These are phyloP conservation scores for Gymnoscopelus braueri DNA, from an alignment of 2,797 vertebrate species.

Conservation along the genomic window DNA sequence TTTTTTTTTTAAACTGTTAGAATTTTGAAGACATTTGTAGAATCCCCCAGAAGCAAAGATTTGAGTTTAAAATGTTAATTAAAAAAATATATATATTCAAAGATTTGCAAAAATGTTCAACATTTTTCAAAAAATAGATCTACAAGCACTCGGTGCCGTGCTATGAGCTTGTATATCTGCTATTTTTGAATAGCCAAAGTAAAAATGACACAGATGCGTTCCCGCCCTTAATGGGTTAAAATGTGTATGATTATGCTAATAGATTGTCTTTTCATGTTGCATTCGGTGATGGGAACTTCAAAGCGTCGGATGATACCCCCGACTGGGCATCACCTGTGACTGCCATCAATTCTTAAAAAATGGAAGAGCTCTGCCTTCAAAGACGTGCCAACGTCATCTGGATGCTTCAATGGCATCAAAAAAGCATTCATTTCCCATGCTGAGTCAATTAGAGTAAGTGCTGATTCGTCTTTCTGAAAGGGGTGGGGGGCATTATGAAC, in stretches of 20 bases:
- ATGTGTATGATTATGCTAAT: constrained; percentile 59
- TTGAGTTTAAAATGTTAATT: too few relatives aligned
- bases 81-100: too few relatives aligned
- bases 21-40: too few relatives aligned
- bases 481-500: background rate
- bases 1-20: too few relatives aligned
- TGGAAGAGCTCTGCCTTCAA: constrained; percentile 85
- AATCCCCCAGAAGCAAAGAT: too few relatives aligned
- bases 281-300: constrained; percentile 61
- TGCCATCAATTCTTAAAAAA: constrained; percentile 78
- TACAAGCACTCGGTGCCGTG: too few relatives aligned
- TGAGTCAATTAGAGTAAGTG: constrained; percentile 74
- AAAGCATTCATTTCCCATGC: constrained; percentile 74
- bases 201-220: too few relatives aligned
- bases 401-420: constrained; percentile 76
- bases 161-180: too few relatives aligned
- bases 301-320: constrained; percentile 77
- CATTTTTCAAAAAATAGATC: too few relatives aligned
- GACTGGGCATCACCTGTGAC: constrained; percentile 85
- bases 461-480: constrained; percentile 68
- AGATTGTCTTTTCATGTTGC: constrained; percentile 62
- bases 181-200: too few relatives aligned
- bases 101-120: too few relatives aligned
- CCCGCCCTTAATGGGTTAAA: constrained; percentile 19
- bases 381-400: constrained; percentile 81